Evolutionary conservation across 2,113 vertebrate species (phyloP).

Genomic region (Hemichromis elongatus): DNA sequence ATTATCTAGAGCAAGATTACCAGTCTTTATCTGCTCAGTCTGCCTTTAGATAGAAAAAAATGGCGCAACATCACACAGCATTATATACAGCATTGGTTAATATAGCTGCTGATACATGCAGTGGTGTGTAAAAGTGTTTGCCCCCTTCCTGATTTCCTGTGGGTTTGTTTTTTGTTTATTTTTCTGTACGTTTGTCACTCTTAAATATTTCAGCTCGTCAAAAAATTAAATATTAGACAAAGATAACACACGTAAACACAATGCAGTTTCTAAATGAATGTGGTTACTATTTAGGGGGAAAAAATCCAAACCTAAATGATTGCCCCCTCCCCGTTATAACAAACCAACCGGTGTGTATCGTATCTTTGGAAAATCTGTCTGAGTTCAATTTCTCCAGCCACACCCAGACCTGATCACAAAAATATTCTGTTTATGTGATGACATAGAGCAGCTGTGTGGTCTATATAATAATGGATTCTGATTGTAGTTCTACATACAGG

Average conservation of each 20-base stretch:
- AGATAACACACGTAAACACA: no score
- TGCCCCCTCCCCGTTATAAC: no score
- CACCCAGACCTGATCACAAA: no score
- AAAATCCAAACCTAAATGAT: no score
- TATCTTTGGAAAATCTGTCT: no score
- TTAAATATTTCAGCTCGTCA: background rate
- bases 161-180: no score
- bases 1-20: background rate
- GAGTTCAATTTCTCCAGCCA: no score
- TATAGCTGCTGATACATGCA: background rate
- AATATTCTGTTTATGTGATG: background rate
- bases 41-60: background rate
- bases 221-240: background rate
- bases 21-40: background rate
- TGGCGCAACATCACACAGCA: background rate
- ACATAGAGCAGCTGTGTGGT: background rate
- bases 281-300: no score
- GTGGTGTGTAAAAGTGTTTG: background rate
- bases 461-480: background rate
- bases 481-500: background rate
- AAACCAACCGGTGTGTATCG: no score
- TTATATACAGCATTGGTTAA: background rate
- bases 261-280: no score
- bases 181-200: background rate
- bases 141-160: background rate